phyloP scores from a whole-genome alignment of 1,140 invertebrate species.

The Agraylea sexmaculata region DNA sequence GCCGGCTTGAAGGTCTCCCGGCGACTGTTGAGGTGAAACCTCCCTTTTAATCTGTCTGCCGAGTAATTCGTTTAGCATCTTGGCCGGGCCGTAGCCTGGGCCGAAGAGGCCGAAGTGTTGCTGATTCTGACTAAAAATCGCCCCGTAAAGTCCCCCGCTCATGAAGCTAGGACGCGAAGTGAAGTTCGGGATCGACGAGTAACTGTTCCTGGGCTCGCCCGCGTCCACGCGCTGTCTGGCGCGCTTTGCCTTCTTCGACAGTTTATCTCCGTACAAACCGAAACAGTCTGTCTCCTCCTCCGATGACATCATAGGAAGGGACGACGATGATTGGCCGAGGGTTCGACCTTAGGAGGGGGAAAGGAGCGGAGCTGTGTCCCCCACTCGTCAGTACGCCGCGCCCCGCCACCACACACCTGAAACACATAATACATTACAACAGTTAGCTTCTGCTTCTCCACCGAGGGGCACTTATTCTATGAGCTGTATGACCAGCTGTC shows the following conservation, averaged over 20 bases:
- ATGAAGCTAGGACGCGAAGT: constrained; percentile 74
- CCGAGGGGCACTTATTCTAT: not conserved
- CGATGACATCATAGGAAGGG: constrained; percentile 84
- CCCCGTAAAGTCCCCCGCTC: constrained; percentile 68
- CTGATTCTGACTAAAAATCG: constrained; percentile 60
- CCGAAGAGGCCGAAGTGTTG: constrained; percentile 67
- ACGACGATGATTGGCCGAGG: constrained; percentile 51
- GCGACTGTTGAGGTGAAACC: constrained; percentile 33
- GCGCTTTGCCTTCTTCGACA: constrained; percentile 80
- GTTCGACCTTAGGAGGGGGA: constrained; percentile 33
- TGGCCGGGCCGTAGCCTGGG: constrained; percentile 65
- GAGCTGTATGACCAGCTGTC: too few relatives aligned
- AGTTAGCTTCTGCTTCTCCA: not conserved
- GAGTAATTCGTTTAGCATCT: constrained; percentile 73
- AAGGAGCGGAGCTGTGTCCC: constrained; percentile 24
- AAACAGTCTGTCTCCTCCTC: constrained; percentile 83
- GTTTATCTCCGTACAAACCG: constrained; percentile 80
- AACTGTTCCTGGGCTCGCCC: constrained; percentile 84
- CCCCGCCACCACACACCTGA: constrained; percentile 1
- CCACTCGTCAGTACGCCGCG: constrained; percentile 38
- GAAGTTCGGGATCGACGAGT: constrained; percentile 77
- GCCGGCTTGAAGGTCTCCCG: constrained; percentile 49
- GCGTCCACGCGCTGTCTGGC: constrained; percentile 89
- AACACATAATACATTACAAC: not conserved
- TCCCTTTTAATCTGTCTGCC: constrained; percentile 54